Evolutionary conservation across 2,797 vertebrate genomes (phyloP).

Genomic region (Nothura maculosa): DNA sequence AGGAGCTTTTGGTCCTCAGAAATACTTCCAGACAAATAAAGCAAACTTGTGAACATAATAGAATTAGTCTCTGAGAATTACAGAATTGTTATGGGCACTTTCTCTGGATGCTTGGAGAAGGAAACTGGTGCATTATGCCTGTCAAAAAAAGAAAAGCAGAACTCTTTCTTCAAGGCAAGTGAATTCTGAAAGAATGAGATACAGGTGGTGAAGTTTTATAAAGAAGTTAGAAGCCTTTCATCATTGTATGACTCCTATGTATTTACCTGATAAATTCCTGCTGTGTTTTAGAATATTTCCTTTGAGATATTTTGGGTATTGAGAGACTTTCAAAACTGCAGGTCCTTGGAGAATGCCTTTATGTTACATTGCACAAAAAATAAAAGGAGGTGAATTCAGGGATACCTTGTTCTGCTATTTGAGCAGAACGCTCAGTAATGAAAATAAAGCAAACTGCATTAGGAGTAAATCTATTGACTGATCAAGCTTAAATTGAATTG

Average conservation of each 20-base stretch:
- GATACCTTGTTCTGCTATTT: not conserved
- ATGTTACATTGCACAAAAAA: not conserved
- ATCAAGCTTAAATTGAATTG: not conserved
- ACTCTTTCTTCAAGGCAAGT: too few relatives aligned
- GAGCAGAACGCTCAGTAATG: not conserved
- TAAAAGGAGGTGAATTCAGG: not conserved
- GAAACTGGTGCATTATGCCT: not conserved
- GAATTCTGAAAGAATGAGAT: not conserved
- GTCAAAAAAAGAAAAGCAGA: not conserved
- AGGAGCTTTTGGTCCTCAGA: not conserved
- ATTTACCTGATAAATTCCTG: not conserved
- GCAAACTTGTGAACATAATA: not conserved
- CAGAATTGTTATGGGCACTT: not conserved
- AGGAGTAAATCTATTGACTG: not conserved
- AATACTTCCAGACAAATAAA: not conserved
- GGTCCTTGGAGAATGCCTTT: not conserved
- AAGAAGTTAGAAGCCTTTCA: not conserved
- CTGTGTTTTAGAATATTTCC: not conserved
- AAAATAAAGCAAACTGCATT: not conserved
- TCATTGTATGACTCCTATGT: fast-evolving
- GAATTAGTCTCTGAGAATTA: not conserved
- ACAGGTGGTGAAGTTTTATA: not conserved
- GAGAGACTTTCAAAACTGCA: not conserved
- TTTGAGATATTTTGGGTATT: not conserved
- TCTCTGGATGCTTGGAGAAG: not conserved